Percentiles rank a stretch among this genome's conserved stretches.
Conservation (phyloP, 2,888 invertebrate genomes). For the Apoderus coryli region DNA sequence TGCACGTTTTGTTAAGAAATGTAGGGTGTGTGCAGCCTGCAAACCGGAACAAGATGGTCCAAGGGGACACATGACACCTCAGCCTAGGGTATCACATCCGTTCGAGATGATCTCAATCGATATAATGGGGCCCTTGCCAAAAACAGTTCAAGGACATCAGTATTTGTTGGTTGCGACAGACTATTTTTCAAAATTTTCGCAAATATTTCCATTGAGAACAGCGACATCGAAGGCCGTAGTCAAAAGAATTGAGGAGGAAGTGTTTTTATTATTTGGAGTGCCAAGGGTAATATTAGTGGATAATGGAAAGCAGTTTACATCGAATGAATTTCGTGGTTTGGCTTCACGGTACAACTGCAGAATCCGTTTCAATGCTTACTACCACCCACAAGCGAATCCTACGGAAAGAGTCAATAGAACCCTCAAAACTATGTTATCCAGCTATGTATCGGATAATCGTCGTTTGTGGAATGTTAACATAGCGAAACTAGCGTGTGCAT, state of each 20-base stretch:
- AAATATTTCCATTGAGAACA: conserved; percentile 2
- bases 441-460: not conserved
- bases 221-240: not conserved
- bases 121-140: conserved; percentile 11
- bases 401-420: too few species aligned
- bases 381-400: too few species aligned
- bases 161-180: conserved; percentile 8
- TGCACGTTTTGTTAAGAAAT: conserved; percentile 3
- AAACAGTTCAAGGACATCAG: conserved; percentile 8
- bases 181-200: conserved; percentile 2
- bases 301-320: conserved; percentile 4
- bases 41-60: conserved; percentile 8
- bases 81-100: conserved; percentile 5
- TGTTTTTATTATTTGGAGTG: conserved; percentile 5
- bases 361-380: too few species aligned
- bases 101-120: conserved; percentile 11
- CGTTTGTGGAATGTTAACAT: not conserved
- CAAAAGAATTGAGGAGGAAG: conserved; percentile 4
- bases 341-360: too few species aligned
- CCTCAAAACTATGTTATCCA: too few species aligned
- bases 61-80: conserved; percentile 9
- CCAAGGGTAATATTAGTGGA: conserved; percentile 3
- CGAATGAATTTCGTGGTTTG: not conserved
- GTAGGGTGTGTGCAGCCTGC: conserved; percentile 7
- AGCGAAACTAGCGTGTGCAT: not conserved